Evolutionary conservation across 2,888 invertebrate genomes (phyloP).

Genomic region (Noctua janthe): DNA sequence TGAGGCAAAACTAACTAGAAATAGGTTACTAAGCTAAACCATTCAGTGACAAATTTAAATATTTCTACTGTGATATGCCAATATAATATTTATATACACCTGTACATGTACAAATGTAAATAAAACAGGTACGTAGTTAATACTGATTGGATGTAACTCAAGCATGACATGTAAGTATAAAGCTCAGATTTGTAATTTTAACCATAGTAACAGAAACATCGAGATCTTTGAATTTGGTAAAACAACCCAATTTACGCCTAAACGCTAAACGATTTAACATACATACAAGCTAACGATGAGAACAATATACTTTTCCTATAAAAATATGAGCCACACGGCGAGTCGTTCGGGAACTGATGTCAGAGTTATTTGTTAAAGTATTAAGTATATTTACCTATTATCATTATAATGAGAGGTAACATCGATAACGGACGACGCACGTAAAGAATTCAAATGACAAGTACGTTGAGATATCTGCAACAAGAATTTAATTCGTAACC

Average conservation of each 20-base stretch:
- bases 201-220: constrained; percentile 33
- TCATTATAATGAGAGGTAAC: constrained; percentile 20
- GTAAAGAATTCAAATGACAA: neutral
- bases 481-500: neutral
- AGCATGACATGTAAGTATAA: constrained; percentile 37
- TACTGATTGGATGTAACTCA: constrained; percentile 40
- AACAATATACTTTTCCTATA: constrained; percentile 70
- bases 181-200: constrained; percentile 35
- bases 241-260: constrained; percentile 47
- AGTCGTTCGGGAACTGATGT: constrained; percentile 43
- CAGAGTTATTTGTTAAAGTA: constrained; percentile 43
- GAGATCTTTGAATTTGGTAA: constrained; percentile 32
- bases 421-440: constrained; percentile 18
- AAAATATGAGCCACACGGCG: constrained; percentile 64
- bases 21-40: constrained; percentile 61
- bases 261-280: constrained; percentile 66
- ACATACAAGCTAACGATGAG: constrained; percentile 73
- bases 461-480: neutral
- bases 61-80: constrained; percentile 82
- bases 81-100: constrained; percentile 83
- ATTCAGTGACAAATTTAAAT: constrained; percentile 64
- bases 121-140: constrained; percentile 54
- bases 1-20: constrained; percentile 57
- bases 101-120: constrained; percentile 75
- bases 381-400: constrained; percentile 42